These are phyloP conservation scores for Chiloscyllium plagiosum DNA, from an alignment of 2,113 vertebrate species.

Conservation along the genomic window DNA sequence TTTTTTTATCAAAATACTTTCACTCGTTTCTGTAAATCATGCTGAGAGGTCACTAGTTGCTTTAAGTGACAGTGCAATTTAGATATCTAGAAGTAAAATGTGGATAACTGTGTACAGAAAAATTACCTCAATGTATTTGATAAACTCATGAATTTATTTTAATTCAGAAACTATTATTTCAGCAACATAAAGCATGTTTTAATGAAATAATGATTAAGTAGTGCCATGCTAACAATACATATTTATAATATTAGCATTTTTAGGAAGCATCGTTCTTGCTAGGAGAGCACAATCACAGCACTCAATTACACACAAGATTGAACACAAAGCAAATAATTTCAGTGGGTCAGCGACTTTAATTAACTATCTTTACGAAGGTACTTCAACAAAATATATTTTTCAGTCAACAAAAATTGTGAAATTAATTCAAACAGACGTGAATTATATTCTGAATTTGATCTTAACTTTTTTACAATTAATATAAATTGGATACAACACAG, in stretches of 20 bases:
- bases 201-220: constrained; percentile 1
- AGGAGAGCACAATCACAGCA: constrained; percentile 2
- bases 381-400: constrained; percentile 26
- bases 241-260: neutral
- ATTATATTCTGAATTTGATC: neutral
- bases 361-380: constrained; percentile 16
- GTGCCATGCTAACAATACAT: neutral
- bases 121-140: neutral
- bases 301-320: constrained; percentile 34
- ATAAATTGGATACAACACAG: neutral
- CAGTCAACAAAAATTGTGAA: neutral
- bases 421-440: neutral
- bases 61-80: neutral
- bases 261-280: neutral
- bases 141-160: neutral
- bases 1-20: neutral
- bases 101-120: neutral
- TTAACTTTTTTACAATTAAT: neutral
- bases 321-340: constrained; percentile 13
- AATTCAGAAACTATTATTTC: constrained; percentile 12
- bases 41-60: neutral
- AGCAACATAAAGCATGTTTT: neutral
- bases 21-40: neutral
- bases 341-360: constrained; percentile 34
- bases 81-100: neutral